A percentile compares a stretch with the other conserved stretches of the same genome.
Conservation (phyloP, 2,113 vertebrate genomes). For the Scalopus aquaticus region DNA sequence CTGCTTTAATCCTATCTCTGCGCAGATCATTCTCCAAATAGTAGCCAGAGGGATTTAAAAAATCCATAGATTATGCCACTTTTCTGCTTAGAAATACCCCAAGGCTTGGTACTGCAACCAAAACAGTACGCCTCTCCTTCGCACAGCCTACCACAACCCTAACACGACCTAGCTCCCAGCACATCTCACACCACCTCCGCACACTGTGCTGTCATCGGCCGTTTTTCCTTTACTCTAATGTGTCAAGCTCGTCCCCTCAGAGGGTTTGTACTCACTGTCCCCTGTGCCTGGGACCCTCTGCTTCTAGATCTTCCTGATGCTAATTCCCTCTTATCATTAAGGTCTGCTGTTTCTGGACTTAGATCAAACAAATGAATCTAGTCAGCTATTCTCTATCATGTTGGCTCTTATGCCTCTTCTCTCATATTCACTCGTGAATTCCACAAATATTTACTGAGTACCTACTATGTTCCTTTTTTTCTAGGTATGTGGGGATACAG, state of each 20-base stretch:
- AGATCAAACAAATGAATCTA: background rate
- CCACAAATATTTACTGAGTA: background rate
- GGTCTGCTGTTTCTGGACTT: constrained; percentile 1
- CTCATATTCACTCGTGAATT: constrained; percentile 13
- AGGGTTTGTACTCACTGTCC: background rate
- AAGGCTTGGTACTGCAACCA: background rate
- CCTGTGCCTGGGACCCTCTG: background rate
- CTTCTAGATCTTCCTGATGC: constrained; percentile 7
- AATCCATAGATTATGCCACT: background rate
- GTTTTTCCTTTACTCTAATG: background rate
- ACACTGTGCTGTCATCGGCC: background rate
- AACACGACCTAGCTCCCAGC: background rate
- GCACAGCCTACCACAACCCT: background rate
- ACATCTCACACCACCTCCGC: no score
- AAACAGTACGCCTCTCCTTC: background rate
- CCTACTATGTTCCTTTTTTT: background rate
- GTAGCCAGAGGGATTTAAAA: background rate
- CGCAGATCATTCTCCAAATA: background rate
- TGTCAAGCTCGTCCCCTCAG: background rate
- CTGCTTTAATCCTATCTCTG: background rate
- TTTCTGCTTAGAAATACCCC: no score
- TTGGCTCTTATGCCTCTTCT: background rate
- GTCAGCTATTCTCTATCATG: background rate
- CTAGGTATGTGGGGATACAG: constrained; percentile 8
- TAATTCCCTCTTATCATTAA: background rate